Percentiles rank a stretch among this genome's conserved stretches.
Evolutionary conservation across 2,113 vertebrate species (phyloP).

Genomic region (Tapirus terrestris): DNA sequence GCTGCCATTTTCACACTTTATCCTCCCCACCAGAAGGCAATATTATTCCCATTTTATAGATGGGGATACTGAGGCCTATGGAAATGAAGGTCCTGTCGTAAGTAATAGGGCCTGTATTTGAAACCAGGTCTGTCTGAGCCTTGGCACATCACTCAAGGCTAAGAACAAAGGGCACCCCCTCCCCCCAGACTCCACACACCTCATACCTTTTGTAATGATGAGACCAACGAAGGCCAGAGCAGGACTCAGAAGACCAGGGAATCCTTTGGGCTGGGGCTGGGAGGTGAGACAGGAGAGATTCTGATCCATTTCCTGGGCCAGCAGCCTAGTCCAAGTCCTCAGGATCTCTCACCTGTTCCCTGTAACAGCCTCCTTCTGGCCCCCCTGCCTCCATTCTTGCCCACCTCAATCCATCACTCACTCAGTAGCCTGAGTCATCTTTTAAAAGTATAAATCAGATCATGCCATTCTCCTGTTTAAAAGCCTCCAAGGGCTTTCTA

Average conservation of each 20-base stretch:
- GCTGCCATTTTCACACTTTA: not conserved
- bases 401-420: not conserved
- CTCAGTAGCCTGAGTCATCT: not conserved
- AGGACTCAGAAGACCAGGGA: not conserved
- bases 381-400: not conserved
- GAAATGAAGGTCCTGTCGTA: not conserved
- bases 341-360: not conserved
- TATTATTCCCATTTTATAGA: not conserved
- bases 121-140: not conserved
- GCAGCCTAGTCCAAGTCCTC: not conserved
- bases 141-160: not conserved
- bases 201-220: not conserved
- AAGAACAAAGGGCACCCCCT: not conserved
- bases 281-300: not conserved
- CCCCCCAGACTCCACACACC: not conserved
- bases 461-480: not conserved
- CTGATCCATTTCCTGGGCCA: no score
- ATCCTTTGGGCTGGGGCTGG: not conserved
- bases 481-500: not conserved
- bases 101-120: not conserved
- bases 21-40: not conserved
- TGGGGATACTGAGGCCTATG: not conserved
- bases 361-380: not conserved
- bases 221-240: not conserved
- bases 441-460: not conserved